Evolutionary conservation across 2,113 vertebrate species (phyloP).

Genomic region (Urocolius indicus): DNA sequence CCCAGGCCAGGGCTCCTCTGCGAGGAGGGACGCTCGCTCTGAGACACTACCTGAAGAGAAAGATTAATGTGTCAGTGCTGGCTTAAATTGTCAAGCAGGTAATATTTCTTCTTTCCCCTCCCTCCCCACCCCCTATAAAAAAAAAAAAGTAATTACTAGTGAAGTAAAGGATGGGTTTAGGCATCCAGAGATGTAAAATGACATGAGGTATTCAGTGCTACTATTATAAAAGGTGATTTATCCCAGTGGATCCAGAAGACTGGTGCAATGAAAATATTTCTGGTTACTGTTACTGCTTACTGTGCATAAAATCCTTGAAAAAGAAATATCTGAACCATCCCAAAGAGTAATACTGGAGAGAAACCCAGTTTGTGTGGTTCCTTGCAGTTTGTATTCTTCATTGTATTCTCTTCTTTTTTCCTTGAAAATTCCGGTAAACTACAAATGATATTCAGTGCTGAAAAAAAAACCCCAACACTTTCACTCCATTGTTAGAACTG

Average conservation of each 20-base stretch:
- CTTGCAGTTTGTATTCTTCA: background rate
- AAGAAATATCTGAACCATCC: slow-evolving; percentile 17
- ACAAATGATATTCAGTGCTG: background rate
- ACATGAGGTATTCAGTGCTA: slow-evolving; percentile 66
- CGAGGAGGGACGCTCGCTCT: background rate
- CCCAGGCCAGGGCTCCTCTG: background rate
- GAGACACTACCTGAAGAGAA: slow-evolving; percentile 1
- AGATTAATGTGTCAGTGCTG: slow-evolving; percentile 63
- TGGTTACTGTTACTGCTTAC: slow-evolving; percentile 33
- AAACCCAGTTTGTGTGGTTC: background rate
- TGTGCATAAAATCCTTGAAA: slow-evolving; percentile 23
- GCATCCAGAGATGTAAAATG: slow-evolving; percentile 64
- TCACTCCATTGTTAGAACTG: background rate
- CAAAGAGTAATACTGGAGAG: background rate
- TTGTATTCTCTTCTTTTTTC: background rate
- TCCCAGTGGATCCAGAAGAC: slow-evolving; percentile 7
- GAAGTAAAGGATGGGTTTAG: slow-evolving; percentile 52
- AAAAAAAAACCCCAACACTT: background rate
- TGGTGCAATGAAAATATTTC: slow-evolving; percentile 31
- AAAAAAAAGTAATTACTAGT: slow-evolving; percentile 65
- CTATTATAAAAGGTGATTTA: slow-evolving; percentile 63
- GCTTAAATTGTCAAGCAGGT: slow-evolving; percentile 47
- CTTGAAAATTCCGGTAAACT: background rate
- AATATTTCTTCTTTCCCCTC: slow-evolving; percentile 49
- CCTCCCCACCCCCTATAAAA: too few species aligned